These are phyloP conservation scores for Chironomus striatipennis DNA, from an alignment of 1,140 invertebrate species.

Conservation along the genomic window DNA sequence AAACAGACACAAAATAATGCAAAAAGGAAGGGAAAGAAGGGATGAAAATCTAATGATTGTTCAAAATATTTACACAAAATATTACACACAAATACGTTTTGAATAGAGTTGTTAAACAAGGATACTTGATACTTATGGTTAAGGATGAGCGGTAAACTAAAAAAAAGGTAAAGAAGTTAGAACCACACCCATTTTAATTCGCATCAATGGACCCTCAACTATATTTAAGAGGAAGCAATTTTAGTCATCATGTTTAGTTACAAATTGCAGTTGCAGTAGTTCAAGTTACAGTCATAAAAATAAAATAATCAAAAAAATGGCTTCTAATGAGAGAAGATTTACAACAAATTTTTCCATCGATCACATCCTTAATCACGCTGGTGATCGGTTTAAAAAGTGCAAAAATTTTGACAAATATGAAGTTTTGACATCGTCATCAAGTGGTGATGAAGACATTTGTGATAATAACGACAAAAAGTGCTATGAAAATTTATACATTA, in stretches of 20 bases:
- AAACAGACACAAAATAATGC: neutral
- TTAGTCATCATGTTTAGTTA: constrained; percentile 31
- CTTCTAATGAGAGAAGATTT: neutral
- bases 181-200: constrained; percentile 34
- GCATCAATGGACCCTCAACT: constrained; percentile 31
- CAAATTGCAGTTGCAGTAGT: constrained; percentile 26
- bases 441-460: constrained; percentile 23
- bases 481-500: neutral
- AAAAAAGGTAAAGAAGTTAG: constrained; percentile 27
- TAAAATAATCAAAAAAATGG: neutral
- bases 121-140: neutral
- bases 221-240: constrained; percentile 33
- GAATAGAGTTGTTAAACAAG: neutral
- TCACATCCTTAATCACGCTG: constrained; percentile 44
- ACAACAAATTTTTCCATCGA: constrained; percentile 44
- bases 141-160: constrained; percentile 25
- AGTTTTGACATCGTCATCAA: neutral
- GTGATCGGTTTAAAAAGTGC: constrained; percentile 36
- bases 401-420: constrained; percentile 30
- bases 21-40: neutral
- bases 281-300: constrained; percentile 30
- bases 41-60: neutral
- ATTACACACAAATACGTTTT: constrained; percentile 1
- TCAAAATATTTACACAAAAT: constrained; percentile 22
- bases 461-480: constrained; percentile 15